A percentile compares a stretch with the other conserved stretches of the same genome.
Conservation (phyloP, 2,113 vertebrate genomes). For the Tragelaphus buxtoni region DNA sequence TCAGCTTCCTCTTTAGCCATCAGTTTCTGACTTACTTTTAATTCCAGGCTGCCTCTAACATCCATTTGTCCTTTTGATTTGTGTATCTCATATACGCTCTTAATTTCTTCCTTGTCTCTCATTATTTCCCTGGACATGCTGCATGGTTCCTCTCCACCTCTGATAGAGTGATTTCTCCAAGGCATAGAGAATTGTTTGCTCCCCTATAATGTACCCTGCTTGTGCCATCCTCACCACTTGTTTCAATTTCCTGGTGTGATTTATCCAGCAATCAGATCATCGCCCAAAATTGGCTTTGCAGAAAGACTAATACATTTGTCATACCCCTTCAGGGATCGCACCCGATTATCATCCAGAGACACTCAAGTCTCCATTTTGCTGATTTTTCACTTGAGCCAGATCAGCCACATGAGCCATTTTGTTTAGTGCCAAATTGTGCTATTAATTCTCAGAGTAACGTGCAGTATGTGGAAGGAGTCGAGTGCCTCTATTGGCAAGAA, state of each 20-base stretch:
- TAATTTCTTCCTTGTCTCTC: conserved; percentile 24
- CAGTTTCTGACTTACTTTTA: conserved; percentile 1
- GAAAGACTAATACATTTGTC: neutral
- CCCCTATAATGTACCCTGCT: neutral
- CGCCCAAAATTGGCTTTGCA: conserved; percentile 41
- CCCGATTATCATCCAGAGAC: neutral
- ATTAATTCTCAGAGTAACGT: neutral
- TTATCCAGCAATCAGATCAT: conserved; percentile 60
- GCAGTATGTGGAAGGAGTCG: neutral
- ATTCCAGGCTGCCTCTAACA: neutral
- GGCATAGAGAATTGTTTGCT: conserved; percentile 31
- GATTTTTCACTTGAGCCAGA: neutral
- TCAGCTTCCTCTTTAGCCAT: neutral
- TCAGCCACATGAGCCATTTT: neutral
- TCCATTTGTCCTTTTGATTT: conserved; percentile 50
- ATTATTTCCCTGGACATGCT: conserved; percentile 63
- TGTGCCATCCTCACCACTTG: neutral
- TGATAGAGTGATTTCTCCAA: conserved; percentile 45
- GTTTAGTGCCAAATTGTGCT: neutral
- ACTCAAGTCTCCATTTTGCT: neutral
- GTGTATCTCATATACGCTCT: conserved; percentile 35
- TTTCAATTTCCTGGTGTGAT: conserved; percentile 63
- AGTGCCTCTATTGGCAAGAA: neutral
- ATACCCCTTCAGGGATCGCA: neutral
- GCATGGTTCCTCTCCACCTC: neutral